phyloP scores from a whole-genome alignment of 2,797 vertebrate species.

The Gymnoscopelus microlampas region DNA sequence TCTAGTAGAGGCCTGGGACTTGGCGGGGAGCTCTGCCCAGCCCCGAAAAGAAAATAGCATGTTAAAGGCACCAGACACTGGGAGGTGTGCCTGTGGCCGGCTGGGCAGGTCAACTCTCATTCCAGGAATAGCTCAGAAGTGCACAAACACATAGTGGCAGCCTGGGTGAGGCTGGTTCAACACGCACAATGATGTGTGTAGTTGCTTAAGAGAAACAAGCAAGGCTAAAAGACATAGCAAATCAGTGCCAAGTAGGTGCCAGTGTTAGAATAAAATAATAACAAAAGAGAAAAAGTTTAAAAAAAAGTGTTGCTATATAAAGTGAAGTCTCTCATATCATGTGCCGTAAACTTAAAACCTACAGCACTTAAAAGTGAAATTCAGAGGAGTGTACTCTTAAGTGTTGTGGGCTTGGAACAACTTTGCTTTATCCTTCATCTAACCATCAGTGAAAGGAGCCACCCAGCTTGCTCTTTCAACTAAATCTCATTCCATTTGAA shows the following conservation, averaged over 20 bases:
- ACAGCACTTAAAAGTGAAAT: background rate
- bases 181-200: slow-evolving; percentile 5
- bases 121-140: slow-evolving; percentile 51
- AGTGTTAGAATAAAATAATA: too few relatives aligned
- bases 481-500: background rate
- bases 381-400: too few relatives aligned
- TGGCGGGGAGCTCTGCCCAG: slow-evolving; percentile 40
- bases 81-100: slow-evolving; percentile 47
- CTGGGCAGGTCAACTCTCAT: slow-evolving; percentile 65
- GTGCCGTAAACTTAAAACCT: background rate
- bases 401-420: background rate
- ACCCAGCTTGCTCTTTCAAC: background rate
- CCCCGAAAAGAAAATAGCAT: slow-evolving; percentile 34
- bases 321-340: background rate
- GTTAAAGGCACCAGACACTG: slow-evolving; percentile 12
- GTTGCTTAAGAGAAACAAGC: background rate
- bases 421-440: background rate
- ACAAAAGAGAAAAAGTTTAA: too few relatives aligned
- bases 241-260: too few relatives aligned
- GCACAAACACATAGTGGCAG: slow-evolving; percentile 31
- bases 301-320: too few relatives aligned
- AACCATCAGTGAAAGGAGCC: background rate
- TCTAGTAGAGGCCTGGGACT: slow-evolving; percentile 35
- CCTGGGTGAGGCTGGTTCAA: slow-evolving; percentile 11
- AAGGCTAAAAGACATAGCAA: background rate